Base-by-base conservation (phyloP, 2,888 invertebrate genomes). In the Parnassius smintheus region DNA sequence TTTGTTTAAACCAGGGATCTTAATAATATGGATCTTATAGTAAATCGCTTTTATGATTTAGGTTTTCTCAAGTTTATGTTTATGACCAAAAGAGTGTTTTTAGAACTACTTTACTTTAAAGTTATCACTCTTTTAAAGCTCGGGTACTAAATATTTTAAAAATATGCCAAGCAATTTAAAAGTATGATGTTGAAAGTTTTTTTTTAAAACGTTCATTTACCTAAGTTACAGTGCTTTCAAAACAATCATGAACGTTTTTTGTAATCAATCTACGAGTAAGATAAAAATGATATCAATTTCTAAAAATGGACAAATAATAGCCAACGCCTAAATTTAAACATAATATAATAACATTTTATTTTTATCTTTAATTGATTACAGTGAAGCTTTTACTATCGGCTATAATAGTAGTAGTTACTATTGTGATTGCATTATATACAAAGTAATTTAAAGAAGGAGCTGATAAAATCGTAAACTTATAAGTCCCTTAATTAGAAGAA, bases 41-140 rank as follows among this genome's bases (percentile, higher is more conserved):
- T 68, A 78, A 86, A 85, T 80, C 82, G 80, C 77, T 73, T 76
- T 77, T 78, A 79, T 85, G 85, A 86, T 86, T 86, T 86, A 83
- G 83, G 75, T 77, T 81, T 78, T 74, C 80, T 80, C 78, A 80
- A 49, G 77, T 85, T 61, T 61, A 56, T 55, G 50, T 10, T 85
- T 85, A 86, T 81, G 85, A 82, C 76, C 75, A 72, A 72, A 71
- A 74, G 72, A 75, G 76, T 75, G 77, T 78, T 76, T 82, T 78
- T 75, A 76, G 75, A 80, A 83, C 79, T 78, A 80, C 4, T 4
- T 35, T 76, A 74, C 73, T 76, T 67, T 44, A 46, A 70, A 72
- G 68, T 75, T 81, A 80, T 4, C 75, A 78, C 72, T 74, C 49
- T 49, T 8, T 49, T 13, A 48, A 2, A 13, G 49, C 72, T 70